Conservation (phyloP, 2,888 invertebrate genomes). For the Perithous albicinctus region DNA sequence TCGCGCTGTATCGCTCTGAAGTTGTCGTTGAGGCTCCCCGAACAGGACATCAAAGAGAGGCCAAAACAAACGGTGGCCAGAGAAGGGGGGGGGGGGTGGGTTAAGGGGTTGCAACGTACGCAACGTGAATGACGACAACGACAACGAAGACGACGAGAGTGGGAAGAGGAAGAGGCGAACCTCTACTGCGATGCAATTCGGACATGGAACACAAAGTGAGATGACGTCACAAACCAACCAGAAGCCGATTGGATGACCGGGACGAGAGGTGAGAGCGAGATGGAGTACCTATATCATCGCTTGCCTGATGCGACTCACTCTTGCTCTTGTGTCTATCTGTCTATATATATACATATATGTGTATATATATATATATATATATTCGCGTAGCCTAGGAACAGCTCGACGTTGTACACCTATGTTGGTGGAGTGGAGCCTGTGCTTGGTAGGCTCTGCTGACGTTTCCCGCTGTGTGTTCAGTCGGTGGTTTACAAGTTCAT, state of each 20-base stretch:
- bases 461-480: conserved; percentile 74
- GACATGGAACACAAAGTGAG: conserved; percentile 82
- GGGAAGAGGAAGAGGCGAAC: conserved; percentile 64
- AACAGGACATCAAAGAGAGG: conserved; percentile 83
- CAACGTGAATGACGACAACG: conserved; percentile 50
- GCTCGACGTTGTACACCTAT: conserved; percentile 34
- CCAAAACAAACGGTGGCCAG: conserved; percentile 81
- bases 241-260: conserved; percentile 58
- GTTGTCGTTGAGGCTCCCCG: conserved; percentile 75
- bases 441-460: conserved; percentile 45
- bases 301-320: conserved; percentile 72
- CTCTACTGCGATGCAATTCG: conserved; percentile 80
- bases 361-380: no score
- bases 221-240: conserved; percentile 77
- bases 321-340: conserved; percentile 11
- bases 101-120: conserved; percentile 57
- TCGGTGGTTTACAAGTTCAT: conserved; percentile 82
- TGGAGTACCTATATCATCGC: conserved; percentile 65
- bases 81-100: no score
- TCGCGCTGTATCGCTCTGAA: conserved; percentile 74
- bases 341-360: no score
- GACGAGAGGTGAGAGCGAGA: conserved; percentile 35
- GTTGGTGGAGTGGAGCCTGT: conserved; percentile 53
- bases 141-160: conserved; percentile 49
- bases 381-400: conserved; percentile 4